Conservation (phyloP, 2,113 vertebrate genomes). For the Nothobranchius furzeri region DNA sequence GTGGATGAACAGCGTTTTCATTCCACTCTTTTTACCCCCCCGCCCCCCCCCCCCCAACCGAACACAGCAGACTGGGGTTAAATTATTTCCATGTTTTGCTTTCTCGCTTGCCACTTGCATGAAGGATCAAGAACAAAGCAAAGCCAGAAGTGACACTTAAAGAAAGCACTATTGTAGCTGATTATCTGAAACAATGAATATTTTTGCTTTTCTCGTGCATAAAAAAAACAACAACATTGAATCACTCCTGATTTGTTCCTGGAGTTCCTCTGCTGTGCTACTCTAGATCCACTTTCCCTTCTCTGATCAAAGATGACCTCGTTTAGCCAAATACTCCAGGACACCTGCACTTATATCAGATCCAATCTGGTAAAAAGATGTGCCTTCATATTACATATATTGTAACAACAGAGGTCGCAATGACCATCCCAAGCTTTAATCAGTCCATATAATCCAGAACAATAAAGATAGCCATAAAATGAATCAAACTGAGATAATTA, state of each 20-base stretch:
- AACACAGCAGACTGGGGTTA: slow-evolving; percentile 72
- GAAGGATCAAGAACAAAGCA: slow-evolving; percentile 67
- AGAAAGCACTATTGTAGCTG: slow-evolving; percentile 52
- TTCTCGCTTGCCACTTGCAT: slow-evolving; percentile 61
- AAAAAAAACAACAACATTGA: slow-evolving; percentile 39
- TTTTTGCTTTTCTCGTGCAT: slow-evolving; percentile 55
- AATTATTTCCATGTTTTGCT: slow-evolving; percentile 71
- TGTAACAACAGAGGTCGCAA: too few species aligned
- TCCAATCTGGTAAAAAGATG: too few species aligned
- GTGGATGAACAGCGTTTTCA: slow-evolving; percentile 70
- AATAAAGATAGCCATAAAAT: slow-evolving; percentile 81
- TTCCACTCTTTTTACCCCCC: slow-evolving; percentile 37
- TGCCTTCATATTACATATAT: too few species aligned
- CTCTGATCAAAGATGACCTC: slow-evolving; percentile 27
- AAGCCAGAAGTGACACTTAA: slow-evolving; percentile 63
- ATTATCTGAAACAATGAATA: slow-evolving; percentile 66
- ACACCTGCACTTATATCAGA: too few species aligned
- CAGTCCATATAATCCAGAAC: slow-evolving; percentile 64
- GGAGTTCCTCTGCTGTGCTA: slow-evolving; percentile 53
- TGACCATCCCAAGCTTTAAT: slow-evolving; percentile 41
- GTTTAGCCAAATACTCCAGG: not conserved
- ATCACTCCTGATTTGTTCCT: slow-evolving; percentile 63
- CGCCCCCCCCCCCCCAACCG: slow-evolving; percentile 49
- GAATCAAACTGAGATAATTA: slow-evolving; percentile 85
- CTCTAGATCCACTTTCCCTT: slow-evolving; percentile 63